Evolutionary conservation across 2,797 vertebrate species (phyloP).

Genomic region (Pelobates cultripes): DNA sequence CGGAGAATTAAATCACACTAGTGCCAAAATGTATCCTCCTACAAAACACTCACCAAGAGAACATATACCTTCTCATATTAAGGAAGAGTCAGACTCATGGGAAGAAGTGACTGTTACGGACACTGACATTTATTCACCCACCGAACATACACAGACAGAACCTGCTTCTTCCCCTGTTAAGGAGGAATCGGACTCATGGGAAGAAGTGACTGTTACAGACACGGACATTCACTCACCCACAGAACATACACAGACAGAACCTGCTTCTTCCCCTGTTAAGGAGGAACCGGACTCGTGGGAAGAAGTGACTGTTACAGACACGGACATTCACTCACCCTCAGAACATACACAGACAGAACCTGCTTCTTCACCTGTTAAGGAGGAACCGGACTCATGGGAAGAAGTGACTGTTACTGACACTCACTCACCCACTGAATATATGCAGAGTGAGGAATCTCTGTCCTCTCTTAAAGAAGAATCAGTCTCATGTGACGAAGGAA

Average conservation of each 20-base stretch:
- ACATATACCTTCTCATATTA: not conserved
- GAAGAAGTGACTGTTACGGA: not conserved
- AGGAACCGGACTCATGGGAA: no score
- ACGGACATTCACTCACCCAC: not conserved
- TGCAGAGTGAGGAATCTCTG: no score
- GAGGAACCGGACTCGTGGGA: not conserved
- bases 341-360: not conserved
- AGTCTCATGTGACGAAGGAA: no score
- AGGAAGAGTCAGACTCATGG: not conserved
- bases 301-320: not conserved
- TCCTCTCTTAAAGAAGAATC: no score
- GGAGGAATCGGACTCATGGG: not conserved
- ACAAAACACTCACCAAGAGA: no score
- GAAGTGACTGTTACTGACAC: no score
- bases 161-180: no score
- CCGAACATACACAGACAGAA: not conserved
- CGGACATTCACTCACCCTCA: not conserved
- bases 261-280: not conserved
- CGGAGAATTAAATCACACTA: no score
- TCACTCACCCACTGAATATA: no score
- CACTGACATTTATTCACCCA: not conserved
- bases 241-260: not conserved
- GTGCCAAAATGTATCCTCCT: no score
- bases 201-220: not conserved
- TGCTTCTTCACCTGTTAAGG: no score